These are phyloP conservation scores for Pseudomugil tenellus DNA, from an alignment of 2,797 vertebrate genomes.

Conservation along the genomic window DNA sequence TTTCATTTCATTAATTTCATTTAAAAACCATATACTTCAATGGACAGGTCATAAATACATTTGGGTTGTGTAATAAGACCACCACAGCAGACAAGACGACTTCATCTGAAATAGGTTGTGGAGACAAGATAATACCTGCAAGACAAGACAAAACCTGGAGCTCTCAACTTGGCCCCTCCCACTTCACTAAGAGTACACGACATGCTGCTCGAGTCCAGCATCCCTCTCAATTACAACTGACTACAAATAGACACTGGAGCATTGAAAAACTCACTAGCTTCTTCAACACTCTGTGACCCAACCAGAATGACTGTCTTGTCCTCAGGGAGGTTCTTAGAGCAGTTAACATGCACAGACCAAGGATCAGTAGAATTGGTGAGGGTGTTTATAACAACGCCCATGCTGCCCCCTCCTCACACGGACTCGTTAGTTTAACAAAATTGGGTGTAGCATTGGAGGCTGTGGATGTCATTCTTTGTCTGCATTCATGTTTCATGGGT, in stretches of 20 bases:
- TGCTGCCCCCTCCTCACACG: slow-evolving; percentile 13
- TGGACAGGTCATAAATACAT: slow-evolving; percentile 32
- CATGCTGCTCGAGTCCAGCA: slow-evolving; percentile 29
- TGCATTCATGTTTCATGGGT: too few species aligned
- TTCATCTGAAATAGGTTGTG: neutral
- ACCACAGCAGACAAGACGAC: slow-evolving; percentile 32
- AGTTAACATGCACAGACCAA: neutral
- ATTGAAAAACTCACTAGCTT: slow-evolving; percentile 16
- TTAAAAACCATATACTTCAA: slow-evolving; percentile 36
- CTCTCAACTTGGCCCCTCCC: neutral
- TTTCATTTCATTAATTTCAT: too few species aligned
- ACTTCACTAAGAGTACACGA: slow-evolving; percentile 13
- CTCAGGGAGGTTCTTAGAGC: neutral
- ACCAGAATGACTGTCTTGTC: neutral
- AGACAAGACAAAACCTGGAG: too few species aligned
- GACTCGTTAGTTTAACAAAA: slow-evolving; percentile 17
- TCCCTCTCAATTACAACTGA: slow-evolving; percentile 1
- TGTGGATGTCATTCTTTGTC: neutral
- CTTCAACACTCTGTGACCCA: slow-evolving; percentile 1
- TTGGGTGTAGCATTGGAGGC: neutral
- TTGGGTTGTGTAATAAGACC: slow-evolving; percentile 23
- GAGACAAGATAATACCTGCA: neutral
- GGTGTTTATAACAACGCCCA: neutral
- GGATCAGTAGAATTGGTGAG: neutral
- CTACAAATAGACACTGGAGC: neutral